These are phyloP conservation scores for Dicycla oo DNA, from an alignment of 2,888 invertebrate genomes.

Conservation along the genomic window DNA sequence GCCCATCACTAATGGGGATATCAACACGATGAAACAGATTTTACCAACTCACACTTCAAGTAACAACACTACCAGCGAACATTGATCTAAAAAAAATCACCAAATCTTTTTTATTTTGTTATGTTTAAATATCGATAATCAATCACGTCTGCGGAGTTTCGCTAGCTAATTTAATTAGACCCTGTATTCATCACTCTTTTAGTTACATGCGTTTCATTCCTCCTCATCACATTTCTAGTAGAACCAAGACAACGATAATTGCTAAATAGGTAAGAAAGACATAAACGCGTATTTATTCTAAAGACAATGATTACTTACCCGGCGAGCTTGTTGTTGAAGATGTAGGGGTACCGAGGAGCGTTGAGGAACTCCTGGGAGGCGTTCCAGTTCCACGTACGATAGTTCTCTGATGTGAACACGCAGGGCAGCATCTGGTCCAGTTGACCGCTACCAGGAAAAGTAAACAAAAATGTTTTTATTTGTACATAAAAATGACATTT, in stretches of 20 bases:
- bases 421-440: constrained; percentile 86
- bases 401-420: constrained; percentile 76
- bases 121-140: too few species aligned
- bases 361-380: constrained; percentile 72
- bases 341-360: constrained; percentile 75
- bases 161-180: too few species aligned
- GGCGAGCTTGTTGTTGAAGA: constrained; percentile 71
- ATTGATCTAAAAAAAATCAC: too few species aligned
- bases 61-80: too few species aligned
- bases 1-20: too few species aligned
- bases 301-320: constrained; percentile 73
- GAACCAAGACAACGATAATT: background rate
- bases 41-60: too few species aligned
- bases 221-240: background rate
- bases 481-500: background rate
- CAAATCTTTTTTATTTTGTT: too few species aligned
- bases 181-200: too few species aligned
- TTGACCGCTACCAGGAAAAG: constrained; percentile 78
- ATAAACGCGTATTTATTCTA: too few species aligned
- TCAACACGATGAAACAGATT: too few species aligned
- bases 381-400: constrained; percentile 83
- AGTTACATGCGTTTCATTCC: too few species aligned
- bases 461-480: background rate
- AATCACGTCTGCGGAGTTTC: too few species aligned
- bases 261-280: background rate